Conservation (phyloP, 2,888 invertebrate species). For the Eristalis tenax region DNA sequence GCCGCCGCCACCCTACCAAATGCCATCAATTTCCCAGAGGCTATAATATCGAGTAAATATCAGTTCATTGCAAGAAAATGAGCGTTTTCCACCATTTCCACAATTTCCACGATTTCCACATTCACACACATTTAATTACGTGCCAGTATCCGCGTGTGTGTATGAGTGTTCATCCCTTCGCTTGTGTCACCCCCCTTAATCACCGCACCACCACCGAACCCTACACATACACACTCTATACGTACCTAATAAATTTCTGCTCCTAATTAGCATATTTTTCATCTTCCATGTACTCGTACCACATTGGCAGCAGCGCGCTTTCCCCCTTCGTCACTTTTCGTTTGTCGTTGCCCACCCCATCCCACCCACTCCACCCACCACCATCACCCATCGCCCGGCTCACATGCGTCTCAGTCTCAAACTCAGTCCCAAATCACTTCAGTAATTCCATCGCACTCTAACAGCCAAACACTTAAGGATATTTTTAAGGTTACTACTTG, state of each 20-base stretch:
- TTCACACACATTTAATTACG: slow-evolving; percentile 29
- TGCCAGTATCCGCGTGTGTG: slow-evolving; percentile 1
- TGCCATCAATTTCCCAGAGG: slow-evolving; percentile 9
- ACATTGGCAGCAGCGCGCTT: slow-evolving; percentile 32
- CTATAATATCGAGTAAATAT: slow-evolving; percentile 57
- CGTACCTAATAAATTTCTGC: slow-evolving; percentile 66
- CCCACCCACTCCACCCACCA: background rate
- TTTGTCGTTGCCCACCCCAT: background rate
- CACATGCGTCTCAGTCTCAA: slow-evolving; percentile 52
- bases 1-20: background rate
- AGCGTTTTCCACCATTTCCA: slow-evolving; percentile 37
- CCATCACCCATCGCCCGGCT: background rate
- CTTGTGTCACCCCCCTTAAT: slow-evolving; percentile 2
- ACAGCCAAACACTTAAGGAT: slow-evolving; percentile 70
- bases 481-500: slow-evolving; percentile 63
- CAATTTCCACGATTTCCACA: slow-evolving; percentile 9
- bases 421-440: slow-evolving; percentile 61
- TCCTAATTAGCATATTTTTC: slow-evolving; percentile 71
- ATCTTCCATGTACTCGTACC: slow-evolving; percentile 57
- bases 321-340: slow-evolving; percentile 7
- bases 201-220: background rate
- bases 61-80: slow-evolving; percentile 59
- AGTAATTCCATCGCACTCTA: slow-evolving; percentile 68
- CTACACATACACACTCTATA: slow-evolving; percentile 7
- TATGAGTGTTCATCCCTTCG: slow-evolving; percentile 28